Evolutionary conservation across 2,888 invertebrate species (phyloP), one percentile per base, ranked within the genome.

Genomic region (Sthenelais limicola): DNA sequence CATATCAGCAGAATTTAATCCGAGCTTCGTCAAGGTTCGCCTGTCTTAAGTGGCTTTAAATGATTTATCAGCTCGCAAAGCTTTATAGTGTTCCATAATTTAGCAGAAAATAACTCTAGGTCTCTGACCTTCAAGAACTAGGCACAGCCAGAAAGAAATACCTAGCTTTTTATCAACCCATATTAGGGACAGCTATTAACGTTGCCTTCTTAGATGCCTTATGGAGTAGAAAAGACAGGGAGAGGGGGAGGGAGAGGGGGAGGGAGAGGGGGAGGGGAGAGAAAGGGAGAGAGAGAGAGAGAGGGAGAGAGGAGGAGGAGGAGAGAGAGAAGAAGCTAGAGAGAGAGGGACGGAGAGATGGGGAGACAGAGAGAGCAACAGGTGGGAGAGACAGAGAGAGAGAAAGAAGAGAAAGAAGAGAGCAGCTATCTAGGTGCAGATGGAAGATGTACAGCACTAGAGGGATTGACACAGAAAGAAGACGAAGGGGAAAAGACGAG

Each of bases 221-320:
- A 7, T 5, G 33, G 30, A 26, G 51, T n/a, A 49, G 51, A 38
- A 24, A 33, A 43, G 56, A 28, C 26, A 51, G 56, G 52, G 28
- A 9, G 52, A 28, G 33, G 26, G 56, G 9, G 47, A 35, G 54
- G 12, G 70, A 26, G 26, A 28, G 70, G 28, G 38, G 43, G 56
- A 21, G 56, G 35, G 33, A 43, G 30, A 30, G 38, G 52, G 18
- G 21, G 15, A 47, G 24, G 18, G 43, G 43, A 9, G 43, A 12
- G 15, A 15, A 15, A 43, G 9, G 15, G 15, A 12, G 15, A 43
- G 9, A 43, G 12, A 9, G 43, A 15, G 15, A 43, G 12, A 12
- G 15, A 15, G 15, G 15, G 15, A 15, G n/a, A 52, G 15, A 52
- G 24, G 49, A 24, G 49, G 49, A 18, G 49, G 49, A 49, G 49